Percentiles rank a stretch among this genome's conserved stretches.
These are phyloP conservation scores for Alouatta palliata DNA, from an alignment of 2,113 vertebrate genomes.

Conservation along the genomic window DNA sequence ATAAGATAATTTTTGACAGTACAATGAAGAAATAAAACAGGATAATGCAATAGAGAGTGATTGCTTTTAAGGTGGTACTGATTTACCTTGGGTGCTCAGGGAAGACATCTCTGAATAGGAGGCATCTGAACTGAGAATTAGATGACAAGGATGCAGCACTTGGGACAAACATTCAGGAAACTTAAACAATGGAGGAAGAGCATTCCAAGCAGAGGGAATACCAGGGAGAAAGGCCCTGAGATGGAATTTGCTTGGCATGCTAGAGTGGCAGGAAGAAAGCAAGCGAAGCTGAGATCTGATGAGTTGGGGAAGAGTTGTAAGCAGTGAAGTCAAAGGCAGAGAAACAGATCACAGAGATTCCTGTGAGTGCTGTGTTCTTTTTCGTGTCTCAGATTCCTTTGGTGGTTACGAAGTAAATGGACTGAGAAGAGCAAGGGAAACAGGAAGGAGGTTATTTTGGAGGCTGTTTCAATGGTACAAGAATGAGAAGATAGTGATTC, in stretches of 20 bases:
- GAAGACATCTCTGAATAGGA: neutral
- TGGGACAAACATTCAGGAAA: neutral
- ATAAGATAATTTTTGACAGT: neutral
- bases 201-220: accelerated
- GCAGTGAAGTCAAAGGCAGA: neutral
- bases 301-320: neutral
- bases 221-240: neutral
- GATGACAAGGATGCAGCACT: neutral
- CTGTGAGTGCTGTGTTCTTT: neutral
- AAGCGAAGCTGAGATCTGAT: neutral
- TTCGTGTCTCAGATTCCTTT: neutral
- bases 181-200: neutral
- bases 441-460: neutral
- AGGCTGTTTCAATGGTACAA: neutral
- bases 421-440: neutral
- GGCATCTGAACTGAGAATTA: neutral
- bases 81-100: neutral
- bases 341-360: accelerated
- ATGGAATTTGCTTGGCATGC: accelerated
- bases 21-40: neutral
- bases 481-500: neutral
- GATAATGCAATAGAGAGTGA: neutral
- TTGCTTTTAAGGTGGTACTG: neutral
- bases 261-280: too few relatives aligned
- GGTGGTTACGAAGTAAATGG: neutral